These are phyloP conservation scores for Liasis olivaceus DNA, from an alignment of 2,797 vertebrate species.

Conservation along the genomic window DNA sequence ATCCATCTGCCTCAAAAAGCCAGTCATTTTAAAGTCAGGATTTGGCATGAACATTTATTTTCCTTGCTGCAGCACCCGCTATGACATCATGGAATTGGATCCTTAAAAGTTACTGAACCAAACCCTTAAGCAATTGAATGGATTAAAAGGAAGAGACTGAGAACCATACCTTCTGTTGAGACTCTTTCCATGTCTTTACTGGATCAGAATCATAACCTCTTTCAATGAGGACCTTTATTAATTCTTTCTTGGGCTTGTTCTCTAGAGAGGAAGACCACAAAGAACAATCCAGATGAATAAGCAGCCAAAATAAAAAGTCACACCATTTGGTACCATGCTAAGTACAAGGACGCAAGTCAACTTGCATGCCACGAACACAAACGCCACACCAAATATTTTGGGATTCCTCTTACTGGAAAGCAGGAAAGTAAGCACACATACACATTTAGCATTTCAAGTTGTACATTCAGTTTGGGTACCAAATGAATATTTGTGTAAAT, in stretches of 20 bases:
- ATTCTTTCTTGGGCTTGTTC: constrained; percentile 97
- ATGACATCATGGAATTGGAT: not conserved
- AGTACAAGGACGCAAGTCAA: not conserved
- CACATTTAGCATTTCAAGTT: not conserved
- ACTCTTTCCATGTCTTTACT: constrained; percentile 91
- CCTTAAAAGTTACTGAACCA: not conserved
- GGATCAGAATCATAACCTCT: constrained; percentile 97
- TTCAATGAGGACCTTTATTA: constrained; percentile 89
- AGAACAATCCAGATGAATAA: not conserved
- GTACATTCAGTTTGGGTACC: not conserved
- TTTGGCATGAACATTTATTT: not conserved
- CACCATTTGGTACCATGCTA: not conserved
- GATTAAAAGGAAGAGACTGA: not conserved
- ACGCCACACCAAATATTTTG: not conserved
- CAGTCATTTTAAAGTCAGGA: not conserved
- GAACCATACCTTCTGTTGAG: constrained; percentile 88
- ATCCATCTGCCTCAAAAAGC: not conserved
- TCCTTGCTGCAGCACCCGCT: not conserved
- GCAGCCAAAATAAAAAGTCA: not conserved
- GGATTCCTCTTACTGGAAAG: not conserved
- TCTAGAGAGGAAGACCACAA: constrained; percentile 72
- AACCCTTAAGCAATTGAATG: not conserved
- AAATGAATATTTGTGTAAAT: not conserved
- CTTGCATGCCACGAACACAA: not conserved
- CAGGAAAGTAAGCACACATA: not conserved